Evolutionary conservation across 2,888 invertebrate species (phyloP).

Genomic region (Hydrotaea diabolus): DNA sequence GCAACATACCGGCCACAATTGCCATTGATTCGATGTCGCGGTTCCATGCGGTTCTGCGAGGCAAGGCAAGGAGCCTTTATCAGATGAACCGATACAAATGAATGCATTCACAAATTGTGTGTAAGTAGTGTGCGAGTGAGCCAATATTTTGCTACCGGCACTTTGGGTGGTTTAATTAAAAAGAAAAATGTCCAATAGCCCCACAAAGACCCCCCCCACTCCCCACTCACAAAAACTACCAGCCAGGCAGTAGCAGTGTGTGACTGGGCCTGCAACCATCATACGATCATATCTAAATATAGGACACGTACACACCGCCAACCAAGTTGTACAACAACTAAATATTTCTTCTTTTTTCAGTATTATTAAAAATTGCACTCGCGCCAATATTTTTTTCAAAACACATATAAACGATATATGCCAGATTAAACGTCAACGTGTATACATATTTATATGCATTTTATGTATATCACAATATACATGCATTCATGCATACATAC

Average conservation of each 20-base stretch:
- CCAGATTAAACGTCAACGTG: conserved; percentile 62
- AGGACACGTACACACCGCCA: conserved; percentile 42
- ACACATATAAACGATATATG: conserved; percentile 18
- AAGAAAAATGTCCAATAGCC: conserved; percentile 27
- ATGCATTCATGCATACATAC: conserved; percentile 58
- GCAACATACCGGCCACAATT: conserved; percentile 40
- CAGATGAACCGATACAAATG: conserved; percentile 58
- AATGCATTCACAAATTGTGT: conserved; percentile 33
- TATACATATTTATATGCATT: conserved; percentile 28
- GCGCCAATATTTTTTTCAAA: conserved; percentile 52
- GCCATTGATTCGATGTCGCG: conserved; percentile 58
- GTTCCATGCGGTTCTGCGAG: conserved; percentile 11
- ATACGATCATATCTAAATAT: conserved; percentile 54
- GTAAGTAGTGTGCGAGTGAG: background rate
- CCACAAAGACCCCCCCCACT: background rate
- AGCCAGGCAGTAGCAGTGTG: background rate
- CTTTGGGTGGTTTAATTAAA: conserved; percentile 68
- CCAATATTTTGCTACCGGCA: conserved; percentile 57
- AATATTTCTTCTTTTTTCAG: conserved; percentile 33
- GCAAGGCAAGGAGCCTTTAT: conserved; percentile 26
- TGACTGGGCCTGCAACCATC: background rate
- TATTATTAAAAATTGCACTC: conserved; percentile 55
- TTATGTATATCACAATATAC: conserved; percentile 29
- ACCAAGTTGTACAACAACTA: background rate
- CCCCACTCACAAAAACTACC: too few species aligned